Evolutionary conservation across 64 coral and sea anemone genomes (phyloP).

Genomic region (Hydrozoanthus tunicans): DNA sequence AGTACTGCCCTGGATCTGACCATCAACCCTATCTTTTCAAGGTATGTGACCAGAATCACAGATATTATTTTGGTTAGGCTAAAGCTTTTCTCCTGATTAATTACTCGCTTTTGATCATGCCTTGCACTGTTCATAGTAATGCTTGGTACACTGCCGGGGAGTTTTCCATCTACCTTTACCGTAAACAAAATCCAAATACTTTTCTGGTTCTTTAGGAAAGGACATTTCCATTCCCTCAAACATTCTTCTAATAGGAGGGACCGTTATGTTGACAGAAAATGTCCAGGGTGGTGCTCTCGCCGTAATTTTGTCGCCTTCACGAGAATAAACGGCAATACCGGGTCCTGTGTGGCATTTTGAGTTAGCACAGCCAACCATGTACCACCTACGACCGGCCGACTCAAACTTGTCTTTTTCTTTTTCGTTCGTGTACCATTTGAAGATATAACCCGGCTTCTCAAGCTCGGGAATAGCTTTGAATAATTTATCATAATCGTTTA

Average conservation of each 20-base stretch:
- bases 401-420: slow-evolving; percentile 2
- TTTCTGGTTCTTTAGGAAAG: slow-evolving; percentile 53
- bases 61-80: too few relatives aligned
- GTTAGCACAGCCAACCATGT: slow-evolving; percentile 61
- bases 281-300: slow-evolving; percentile 22
- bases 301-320: neutral
- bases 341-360: slow-evolving; percentile 37
- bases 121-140: slow-evolving; percentile 28
- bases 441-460: slow-evolving; percentile 25
- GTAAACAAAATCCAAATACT: slow-evolving; percentile 56
- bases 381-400: slow-evolving; percentile 20
- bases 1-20: too few relatives aligned
- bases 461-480: slow-evolving; percentile 38
- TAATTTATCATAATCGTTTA: slow-evolving; percentile 46
- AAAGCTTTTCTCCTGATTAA: too few relatives aligned
- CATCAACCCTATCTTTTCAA: too few relatives aligned
- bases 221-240: slow-evolving; percentile 55
- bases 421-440: slow-evolving; percentile 14
- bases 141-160: slow-evolving; percentile 28
- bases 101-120: neutral
- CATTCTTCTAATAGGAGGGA: slow-evolving; percentile 51
- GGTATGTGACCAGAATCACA: too few relatives aligned
- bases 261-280: slow-evolving; percentile 21
- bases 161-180: slow-evolving; percentile 51
- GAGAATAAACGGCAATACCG: slow-evolving; percentile 38